phyloP scores from a whole-genome alignment of 2,113 vertebrate species.

The Sinocyclocheilus anophthalmus region DNA sequence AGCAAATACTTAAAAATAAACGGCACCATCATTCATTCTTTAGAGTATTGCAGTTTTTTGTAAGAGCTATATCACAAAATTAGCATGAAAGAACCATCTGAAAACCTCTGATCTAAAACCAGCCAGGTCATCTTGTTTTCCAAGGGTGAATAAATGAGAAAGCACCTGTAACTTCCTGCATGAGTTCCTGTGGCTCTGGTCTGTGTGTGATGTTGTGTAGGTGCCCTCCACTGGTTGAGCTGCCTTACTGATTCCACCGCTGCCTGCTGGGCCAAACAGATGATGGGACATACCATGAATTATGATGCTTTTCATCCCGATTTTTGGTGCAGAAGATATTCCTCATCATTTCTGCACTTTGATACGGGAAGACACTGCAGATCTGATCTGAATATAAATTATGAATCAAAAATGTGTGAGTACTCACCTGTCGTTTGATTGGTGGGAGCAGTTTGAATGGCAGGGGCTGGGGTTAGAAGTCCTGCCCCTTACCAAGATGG shows the following conservation, averaged over 20 bases:
- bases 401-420: not conserved
- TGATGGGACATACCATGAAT: constrained; percentile 8
- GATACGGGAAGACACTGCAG: not conserved
- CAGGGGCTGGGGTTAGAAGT: constrained; percentile 57
- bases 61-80: not conserved
- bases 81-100: not conserved
- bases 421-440: not conserved
- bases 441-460: constrained; percentile 37
- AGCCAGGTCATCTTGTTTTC: not conserved
- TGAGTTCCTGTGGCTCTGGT: not conserved
- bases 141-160: not conserved
- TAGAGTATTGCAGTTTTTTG: not conserved
- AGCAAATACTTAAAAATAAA: not conserved
- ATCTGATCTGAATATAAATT: constrained; percentile 12
- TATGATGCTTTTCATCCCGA: not conserved
- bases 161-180: not conserved
- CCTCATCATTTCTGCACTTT: not conserved
- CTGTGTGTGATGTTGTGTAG: constrained; percentile 35
- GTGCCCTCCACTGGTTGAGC: constrained; percentile 64
- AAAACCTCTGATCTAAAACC: not conserved
- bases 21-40: not conserved
- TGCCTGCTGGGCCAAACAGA: not conserved
- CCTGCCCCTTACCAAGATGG: constrained; percentile 65
- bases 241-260: constrained; percentile 42
- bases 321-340: not conserved